Evolutionary conservation across 2,888 invertebrate genomes (phyloP).

Genomic region (Andrena minutula): DNA sequence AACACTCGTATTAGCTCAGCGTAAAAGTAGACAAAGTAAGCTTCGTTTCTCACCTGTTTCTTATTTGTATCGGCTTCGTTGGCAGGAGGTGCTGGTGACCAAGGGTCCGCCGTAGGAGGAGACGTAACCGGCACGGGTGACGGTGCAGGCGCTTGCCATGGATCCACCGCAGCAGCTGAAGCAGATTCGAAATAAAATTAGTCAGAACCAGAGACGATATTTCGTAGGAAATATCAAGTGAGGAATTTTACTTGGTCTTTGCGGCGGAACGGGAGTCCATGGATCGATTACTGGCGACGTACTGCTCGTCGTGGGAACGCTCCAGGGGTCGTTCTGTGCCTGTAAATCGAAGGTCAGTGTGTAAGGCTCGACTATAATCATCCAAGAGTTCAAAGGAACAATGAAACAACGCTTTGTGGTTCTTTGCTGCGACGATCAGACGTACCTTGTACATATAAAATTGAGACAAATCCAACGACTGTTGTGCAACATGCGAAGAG

Average conservation of each 20-base stretch:
- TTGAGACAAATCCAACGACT: constrained; percentile 82
- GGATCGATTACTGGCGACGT: constrained; percentile 86
- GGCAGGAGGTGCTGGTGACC: constrained; percentile 85
- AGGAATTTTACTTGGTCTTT: constrained; percentile 80
- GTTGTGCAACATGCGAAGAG: constrained; percentile 68
- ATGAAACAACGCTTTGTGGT: constrained; percentile 2
- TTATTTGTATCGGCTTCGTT: constrained; percentile 61
- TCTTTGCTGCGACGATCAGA: constrained; percentile 21
- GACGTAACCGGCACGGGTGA: constrained; percentile 75
- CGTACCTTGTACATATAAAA: constrained; percentile 72
- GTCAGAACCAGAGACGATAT: background rate
- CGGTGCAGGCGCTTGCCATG: constrained; percentile 79
- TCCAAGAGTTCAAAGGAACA: background rate
- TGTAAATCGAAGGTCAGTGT: constrained; percentile 76
- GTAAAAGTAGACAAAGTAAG: background rate
- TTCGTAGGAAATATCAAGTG: background rate
- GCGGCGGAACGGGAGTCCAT: constrained; percentile 87
- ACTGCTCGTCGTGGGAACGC: constrained; percentile 85
- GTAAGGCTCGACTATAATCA: background rate
- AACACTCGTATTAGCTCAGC: background rate
- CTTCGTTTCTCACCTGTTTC: constrained; percentile 44
- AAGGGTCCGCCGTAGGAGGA: constrained; percentile 85
- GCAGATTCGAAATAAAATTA: constrained; percentile 60
- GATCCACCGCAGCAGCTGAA: constrained; percentile 81
- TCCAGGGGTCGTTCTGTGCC: constrained; percentile 88